Conservation (phyloP, 2,888 invertebrate genomes). For the Steinernema hermaphroditum region DNA sequence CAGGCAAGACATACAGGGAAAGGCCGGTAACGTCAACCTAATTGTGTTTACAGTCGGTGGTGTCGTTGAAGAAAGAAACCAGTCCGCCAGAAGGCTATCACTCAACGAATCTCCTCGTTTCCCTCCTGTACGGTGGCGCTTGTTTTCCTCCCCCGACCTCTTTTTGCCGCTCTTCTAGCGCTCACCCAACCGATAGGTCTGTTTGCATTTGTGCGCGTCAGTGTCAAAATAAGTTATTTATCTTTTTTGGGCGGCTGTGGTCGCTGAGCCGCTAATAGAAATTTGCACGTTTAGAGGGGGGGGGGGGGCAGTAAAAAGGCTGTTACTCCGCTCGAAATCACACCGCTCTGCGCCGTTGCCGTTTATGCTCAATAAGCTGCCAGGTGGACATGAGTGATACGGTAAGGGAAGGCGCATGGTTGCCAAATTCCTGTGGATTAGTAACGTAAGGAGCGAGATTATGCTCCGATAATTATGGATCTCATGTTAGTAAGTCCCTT, state of each 20-base stretch:
- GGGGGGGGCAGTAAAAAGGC: not conserved
- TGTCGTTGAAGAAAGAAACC: conserved; percentile 18
- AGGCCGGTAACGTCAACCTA: conserved; percentile 20
- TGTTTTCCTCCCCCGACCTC: conserved; percentile 23
- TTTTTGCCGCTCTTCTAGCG: not conserved
- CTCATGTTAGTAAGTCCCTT: no score
- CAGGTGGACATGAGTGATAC: not conserved
- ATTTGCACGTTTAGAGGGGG: not conserved
- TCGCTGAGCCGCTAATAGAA: not conserved
- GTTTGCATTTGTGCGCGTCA: not conserved
- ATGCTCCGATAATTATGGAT: no score
- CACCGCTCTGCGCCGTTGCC: no score
- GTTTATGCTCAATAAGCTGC: not conserved
- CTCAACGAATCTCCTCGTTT: conserved; percentile 30
- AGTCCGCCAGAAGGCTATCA: conserved; percentile 29
- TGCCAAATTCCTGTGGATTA: not conserved
- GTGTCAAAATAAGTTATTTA: conserved; percentile 12
- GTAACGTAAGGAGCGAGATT: not conserved
- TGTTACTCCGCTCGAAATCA: not conserved
- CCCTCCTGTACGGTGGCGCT: conserved; percentile 4
- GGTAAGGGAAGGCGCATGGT: not conserved
- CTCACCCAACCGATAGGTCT: not conserved
- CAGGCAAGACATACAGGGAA: not conserved
- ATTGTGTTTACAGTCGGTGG: conserved; percentile 27
- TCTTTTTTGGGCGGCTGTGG: not conserved